Conservation (phyloP, 1,140 invertebrate genomes). For the Drosophila sucinea region DNA sequence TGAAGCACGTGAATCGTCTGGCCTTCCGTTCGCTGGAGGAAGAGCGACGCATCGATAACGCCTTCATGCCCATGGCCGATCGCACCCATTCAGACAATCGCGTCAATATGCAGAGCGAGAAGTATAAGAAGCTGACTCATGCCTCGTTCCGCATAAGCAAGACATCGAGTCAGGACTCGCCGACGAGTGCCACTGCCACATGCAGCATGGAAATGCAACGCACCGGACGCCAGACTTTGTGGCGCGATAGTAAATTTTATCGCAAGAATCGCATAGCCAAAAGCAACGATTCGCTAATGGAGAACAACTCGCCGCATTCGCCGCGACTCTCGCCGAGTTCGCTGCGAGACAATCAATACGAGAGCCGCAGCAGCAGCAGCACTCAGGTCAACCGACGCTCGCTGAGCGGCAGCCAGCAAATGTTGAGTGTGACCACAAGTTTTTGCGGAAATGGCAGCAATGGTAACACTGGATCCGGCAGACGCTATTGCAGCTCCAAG, state of each 20-base stretch:
- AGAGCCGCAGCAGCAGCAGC: slow-evolving; percentile 61
- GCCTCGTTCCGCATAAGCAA: slow-evolving; percentile 80
- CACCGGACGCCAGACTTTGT: slow-evolving; percentile 69
- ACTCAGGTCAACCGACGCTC: slow-evolving; percentile 67
- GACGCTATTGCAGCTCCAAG: slow-evolving; percentile 77
- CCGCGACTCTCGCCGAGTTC: slow-evolving; percentile 72
- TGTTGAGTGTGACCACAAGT: slow-evolving; percentile 74
- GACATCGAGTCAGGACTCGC: slow-evolving; percentile 56
- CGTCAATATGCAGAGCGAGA: slow-evolving; percentile 80
- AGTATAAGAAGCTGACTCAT: slow-evolving; percentile 82
- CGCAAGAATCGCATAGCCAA: slow-evolving; percentile 82
- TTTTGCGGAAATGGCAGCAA: slow-evolving; percentile 58
- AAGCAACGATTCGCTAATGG: slow-evolving; percentile 80
- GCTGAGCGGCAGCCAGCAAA: slow-evolving; percentile 70
- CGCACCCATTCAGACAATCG: slow-evolving; percentile 82
- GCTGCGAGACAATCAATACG: slow-evolving; percentile 77
- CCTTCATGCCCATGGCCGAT: slow-evolving; percentile 79
- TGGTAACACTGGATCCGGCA: not conserved
- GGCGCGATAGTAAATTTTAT: slow-evolving; percentile 82
- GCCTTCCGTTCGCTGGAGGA: slow-evolving; percentile 82
- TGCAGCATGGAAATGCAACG: slow-evolving; percentile 67
- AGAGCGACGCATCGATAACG: slow-evolving; percentile 82
- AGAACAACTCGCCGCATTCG: slow-evolving; percentile 70
- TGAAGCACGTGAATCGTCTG: slow-evolving; percentile 79
- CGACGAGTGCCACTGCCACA: slow-evolving; percentile 40